Conservation (phyloP, 2,797 vertebrate genomes). For the Pempheris klunzingeri region DNA sequence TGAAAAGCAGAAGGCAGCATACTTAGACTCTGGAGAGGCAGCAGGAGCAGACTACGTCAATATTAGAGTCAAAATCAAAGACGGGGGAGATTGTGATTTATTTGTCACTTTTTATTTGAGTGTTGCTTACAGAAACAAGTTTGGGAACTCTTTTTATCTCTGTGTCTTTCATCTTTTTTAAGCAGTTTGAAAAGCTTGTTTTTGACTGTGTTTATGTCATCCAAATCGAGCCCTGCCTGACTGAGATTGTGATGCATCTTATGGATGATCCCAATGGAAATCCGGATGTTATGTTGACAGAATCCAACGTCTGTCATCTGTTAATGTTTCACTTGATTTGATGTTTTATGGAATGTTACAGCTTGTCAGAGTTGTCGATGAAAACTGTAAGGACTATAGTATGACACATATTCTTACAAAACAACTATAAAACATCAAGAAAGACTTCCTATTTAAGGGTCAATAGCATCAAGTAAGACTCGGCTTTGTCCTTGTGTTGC, state of each 20-base stretch:
- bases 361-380: conserved; percentile 47
- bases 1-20: conserved; percentile 75
- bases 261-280: conserved; percentile 69
- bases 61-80: conserved; percentile 76
- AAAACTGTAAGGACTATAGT: conserved; percentile 35
- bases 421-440: neutral
- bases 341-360: conserved; percentile 63
- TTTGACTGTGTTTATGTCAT: conserved; percentile 70
- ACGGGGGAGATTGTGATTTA: conserved; percentile 75
- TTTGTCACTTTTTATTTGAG: conserved; percentile 78
- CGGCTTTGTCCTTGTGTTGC: conserved; percentile 13
- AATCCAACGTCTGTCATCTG: conserved; percentile 64
- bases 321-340: conserved; percentile 68
- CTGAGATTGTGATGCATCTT: conserved; percentile 59
- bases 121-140: conserved; percentile 69
- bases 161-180: conserved; percentile 69
- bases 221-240: conserved; percentile 63
- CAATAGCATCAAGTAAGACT: conserved; percentile 9
- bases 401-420: conserved; percentile 24
- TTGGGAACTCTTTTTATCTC: conserved; percentile 72
- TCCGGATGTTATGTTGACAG: conserved; percentile 58
- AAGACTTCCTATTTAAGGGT: conserved; percentile 27
- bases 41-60: conserved; percentile 72
- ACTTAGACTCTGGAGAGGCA: conserved; percentile 66
- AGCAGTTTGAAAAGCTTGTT: conserved; percentile 64